phyloP scores from a whole-genome alignment of 2,797 vertebrate species.

The Zenarchopterus dispar region DNA sequence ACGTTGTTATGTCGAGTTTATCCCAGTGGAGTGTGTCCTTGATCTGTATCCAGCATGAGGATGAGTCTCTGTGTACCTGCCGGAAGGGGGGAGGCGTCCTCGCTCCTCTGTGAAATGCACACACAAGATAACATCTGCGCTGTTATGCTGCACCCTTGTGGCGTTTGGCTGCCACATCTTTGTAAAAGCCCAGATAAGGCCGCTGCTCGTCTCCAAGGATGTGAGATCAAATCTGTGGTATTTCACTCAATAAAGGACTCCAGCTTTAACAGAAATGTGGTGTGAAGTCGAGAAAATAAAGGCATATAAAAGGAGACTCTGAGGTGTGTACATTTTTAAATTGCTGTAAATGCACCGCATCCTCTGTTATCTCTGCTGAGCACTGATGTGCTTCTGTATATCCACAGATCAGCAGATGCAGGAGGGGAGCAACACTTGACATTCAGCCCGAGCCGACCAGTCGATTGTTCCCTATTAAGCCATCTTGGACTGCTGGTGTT shows the following conservation, averaged over 20 bases:
- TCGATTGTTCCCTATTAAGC: conserved; percentile 68
- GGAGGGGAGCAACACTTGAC: conserved; percentile 17
- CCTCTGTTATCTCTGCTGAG: conserved; percentile 37
- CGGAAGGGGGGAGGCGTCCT: conserved; percentile 5
- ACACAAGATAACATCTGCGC: conserved; percentile 76
- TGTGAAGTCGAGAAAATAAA: conserved; percentile 13
- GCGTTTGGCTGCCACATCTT: conserved; percentile 72
- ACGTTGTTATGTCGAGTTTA: conserved; percentile 43
- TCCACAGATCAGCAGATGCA: conserved; percentile 32
- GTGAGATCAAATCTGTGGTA: conserved; percentile 66
- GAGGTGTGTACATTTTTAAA: conserved; percentile 48
- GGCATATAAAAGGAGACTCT: conserved; percentile 15
- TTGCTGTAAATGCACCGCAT: conserved; percentile 38
- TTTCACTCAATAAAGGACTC: conserved; percentile 65
- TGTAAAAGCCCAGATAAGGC: conserved; percentile 65
- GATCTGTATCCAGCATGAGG: conserved; percentile 62
- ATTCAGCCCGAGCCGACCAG: conserved; percentile 23
- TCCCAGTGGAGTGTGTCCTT: conserved; percentile 60
- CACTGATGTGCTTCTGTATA: conserved; percentile 20
- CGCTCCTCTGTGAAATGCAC: conserved; percentile 54
- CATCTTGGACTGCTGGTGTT: conserved; percentile 35
- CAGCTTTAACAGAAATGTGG: conserved; percentile 36
- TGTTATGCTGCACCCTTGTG: conserved; percentile 83
- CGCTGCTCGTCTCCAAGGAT: conserved; percentile 51
- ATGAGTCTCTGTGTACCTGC: conserved; percentile 21